Conservation (phyloP, 1,140 invertebrate species). For the Scaptomyza montana region DNA sequence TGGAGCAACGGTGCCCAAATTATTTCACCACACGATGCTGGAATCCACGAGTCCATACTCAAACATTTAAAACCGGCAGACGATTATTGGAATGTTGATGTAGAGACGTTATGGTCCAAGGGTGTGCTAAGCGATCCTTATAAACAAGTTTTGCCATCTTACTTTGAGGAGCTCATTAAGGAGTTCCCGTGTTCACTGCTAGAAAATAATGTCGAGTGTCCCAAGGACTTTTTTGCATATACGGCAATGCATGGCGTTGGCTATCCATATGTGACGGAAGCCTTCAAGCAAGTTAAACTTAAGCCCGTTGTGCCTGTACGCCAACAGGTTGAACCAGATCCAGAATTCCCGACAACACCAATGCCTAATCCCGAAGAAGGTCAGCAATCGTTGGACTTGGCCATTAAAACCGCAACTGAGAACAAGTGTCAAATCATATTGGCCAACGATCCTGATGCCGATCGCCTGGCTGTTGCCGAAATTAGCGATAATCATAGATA, state of each 20-base stretch:
- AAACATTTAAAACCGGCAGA: constrained; percentile 87
- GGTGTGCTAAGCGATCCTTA: constrained; percentile 48
- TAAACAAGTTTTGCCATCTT: constrained; percentile 43
- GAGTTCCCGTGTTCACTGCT: constrained; percentile 35
- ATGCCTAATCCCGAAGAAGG: constrained; percentile 99
- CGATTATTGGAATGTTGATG: constrained; percentile 59
- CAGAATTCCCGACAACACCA: constrained; percentile 95
- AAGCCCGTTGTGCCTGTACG: constrained; percentile 91
- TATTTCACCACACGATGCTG: constrained; percentile 94
- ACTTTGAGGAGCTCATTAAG: constrained; percentile 37
- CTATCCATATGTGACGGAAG: constrained; percentile 90
- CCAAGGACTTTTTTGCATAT: constrained; percentile 85
- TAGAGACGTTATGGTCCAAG: constrained; percentile 26
- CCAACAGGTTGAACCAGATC: constrained; percentile 95
- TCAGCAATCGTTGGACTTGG: constrained; percentile 93
- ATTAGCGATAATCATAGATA: constrained; percentile 88
- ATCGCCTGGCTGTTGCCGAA: constrained; percentile 96
- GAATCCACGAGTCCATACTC: constrained; percentile 92
- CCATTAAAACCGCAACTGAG: constrained; percentile 92
- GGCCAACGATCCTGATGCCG: constrained; percentile 99
- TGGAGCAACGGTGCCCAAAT: constrained; percentile 98
- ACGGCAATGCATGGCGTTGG: constrained; percentile 99
- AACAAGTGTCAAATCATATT: constrained; percentile 91
- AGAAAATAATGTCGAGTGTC: constrained; percentile 57
- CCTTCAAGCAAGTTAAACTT: constrained; percentile 91